A percentile compares a stretch with the other conserved stretches of the same genome.
Conservation (phyloP, 2,888 invertebrate species). For the Metacarcinus magister region DNA sequence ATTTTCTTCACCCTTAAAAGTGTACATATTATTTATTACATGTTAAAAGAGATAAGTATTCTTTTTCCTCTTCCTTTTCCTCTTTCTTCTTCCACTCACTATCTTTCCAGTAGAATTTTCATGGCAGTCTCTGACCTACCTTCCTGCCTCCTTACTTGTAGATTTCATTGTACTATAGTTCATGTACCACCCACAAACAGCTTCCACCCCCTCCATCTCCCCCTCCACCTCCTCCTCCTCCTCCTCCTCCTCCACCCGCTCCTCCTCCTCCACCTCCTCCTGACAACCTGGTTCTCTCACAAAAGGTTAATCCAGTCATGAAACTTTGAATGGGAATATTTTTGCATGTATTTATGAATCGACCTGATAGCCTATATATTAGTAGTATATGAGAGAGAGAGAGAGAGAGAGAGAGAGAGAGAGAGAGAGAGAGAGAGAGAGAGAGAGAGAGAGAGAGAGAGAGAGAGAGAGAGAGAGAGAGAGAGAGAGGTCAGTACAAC, state of each 20-base stretch:
- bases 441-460: conserved; percentile 40
- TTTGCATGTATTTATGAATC: not conserved
- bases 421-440: conserved; percentile 47
- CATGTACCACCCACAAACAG: not conserved
- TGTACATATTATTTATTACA: too few species aligned
- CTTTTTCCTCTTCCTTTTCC: not conserved
- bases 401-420: not conserved
- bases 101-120: too few species aligned
- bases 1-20: too few species aligned
- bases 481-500: not conserved
- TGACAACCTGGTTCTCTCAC: not conserved
- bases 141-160: not conserved
- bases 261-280: not conserved
- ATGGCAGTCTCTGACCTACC: too few species aligned
- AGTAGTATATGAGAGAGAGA: not conserved
- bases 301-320: not conserved
- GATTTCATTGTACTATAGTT: not conserved
- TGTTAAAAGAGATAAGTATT: too few species aligned
- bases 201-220: not conserved
- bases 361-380: not conserved
- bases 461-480: conserved; percentile 3
- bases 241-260: not conserved
- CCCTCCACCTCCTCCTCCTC: too few species aligned
- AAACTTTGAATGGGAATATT: not conserved
- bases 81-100: not conserved